phyloP scores from a whole-genome alignment of 2,113 vertebrate genomes.

The Halcyon senegalensis region DNA sequence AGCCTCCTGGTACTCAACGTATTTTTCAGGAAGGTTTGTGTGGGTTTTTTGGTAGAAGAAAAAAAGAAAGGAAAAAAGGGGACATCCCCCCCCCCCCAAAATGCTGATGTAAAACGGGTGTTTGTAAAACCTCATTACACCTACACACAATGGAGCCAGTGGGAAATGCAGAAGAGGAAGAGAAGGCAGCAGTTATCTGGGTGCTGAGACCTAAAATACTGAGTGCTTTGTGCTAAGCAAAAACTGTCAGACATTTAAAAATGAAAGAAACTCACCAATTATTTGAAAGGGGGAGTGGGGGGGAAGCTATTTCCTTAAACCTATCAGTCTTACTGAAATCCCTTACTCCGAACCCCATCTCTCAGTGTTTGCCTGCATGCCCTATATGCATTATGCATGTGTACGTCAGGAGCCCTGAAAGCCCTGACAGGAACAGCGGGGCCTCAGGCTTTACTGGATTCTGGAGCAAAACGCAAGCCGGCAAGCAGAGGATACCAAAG shows the following conservation, averaged over 20 bases:
- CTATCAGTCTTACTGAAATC: slow-evolving; percentile 13
- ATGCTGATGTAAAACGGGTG: neutral
- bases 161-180: neutral
- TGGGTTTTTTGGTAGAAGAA: neutral
- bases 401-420: neutral
- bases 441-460: neutral
- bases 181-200: neutral
- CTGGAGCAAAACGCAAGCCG: neutral
- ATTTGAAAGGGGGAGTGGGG: neutral
- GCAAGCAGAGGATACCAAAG: slow-evolving; percentile 19
- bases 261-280: neutral
- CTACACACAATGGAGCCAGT: neutral
- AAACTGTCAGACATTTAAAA: neutral
- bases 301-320: slow-evolving; percentile 4
- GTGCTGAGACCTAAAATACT: neutral
- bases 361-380: neutral
- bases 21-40: neutral
- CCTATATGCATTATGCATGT: neutral
- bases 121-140: neutral
- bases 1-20: neutral
- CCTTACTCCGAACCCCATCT: neutral
- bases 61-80: no score
- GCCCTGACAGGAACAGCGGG: slow-evolving; percentile 29
- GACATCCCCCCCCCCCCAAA: neutral
- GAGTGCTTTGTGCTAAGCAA: neutral